Conservation (phyloP, 2,797 vertebrate genomes). For the Anas acuta region DNA sequence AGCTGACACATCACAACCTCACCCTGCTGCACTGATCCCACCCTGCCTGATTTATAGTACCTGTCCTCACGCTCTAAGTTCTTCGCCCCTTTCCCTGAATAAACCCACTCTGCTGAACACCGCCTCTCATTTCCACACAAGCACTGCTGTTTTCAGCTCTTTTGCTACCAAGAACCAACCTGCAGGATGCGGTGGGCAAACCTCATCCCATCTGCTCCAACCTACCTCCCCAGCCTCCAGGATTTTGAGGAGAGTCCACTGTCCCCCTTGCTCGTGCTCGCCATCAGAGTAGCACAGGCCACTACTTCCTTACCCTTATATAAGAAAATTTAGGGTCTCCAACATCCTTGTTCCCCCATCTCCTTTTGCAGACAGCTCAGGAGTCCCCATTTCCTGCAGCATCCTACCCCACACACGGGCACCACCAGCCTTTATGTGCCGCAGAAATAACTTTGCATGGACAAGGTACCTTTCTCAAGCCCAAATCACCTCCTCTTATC, state of each 20-base stretch:
- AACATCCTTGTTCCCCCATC: accelerated
- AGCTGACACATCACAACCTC: not conserved
- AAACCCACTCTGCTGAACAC: not conserved
- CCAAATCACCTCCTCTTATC: not conserved
- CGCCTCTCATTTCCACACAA: not conserved
- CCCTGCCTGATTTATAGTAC: accelerated
- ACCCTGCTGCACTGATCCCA: accelerated
- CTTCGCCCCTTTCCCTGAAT: not conserved
- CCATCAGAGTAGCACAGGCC: not conserved
- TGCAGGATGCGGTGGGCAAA: too few species aligned
- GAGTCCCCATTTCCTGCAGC: not conserved
- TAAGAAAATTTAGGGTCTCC: not conserved
- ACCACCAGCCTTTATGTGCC: not conserved
- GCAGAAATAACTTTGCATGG: not conserved
- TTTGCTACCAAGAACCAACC: too few species aligned
- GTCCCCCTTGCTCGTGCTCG: not conserved
- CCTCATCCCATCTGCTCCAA: too few species aligned
- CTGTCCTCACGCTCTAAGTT: accelerated
- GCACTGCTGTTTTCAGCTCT: not conserved
- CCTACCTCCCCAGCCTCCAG: too few species aligned
- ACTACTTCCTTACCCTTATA: not conserved
- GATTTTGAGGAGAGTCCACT: not conserved
- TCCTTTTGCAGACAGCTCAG: not conserved
- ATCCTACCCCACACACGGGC: not conserved
- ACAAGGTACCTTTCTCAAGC: not conserved